These are phyloP conservation scores for Ceratitis capitata DNA, from an alignment of 1,140 invertebrate genomes.

Conservation along the genomic window DNA sequence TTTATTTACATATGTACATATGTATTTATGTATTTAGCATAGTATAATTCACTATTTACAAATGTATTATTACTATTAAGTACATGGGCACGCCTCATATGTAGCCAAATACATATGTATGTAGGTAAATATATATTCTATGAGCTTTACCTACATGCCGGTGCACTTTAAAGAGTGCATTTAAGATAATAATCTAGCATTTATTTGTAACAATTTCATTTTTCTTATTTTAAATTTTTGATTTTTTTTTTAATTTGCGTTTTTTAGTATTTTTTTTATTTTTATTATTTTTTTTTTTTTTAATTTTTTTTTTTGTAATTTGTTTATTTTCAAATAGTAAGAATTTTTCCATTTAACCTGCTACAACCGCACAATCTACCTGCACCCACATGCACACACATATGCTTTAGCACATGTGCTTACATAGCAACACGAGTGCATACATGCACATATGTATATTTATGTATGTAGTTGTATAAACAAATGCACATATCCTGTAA, in stretches of 20 bases:
- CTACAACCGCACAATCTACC: neutral
- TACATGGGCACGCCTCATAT: neutral
- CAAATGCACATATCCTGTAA: neutral
- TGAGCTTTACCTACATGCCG: neutral
- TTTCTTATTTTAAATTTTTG: neutral
- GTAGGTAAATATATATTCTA: too few species aligned
- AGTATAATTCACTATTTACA: neutral
- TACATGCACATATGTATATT: neutral
- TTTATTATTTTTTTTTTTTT: neutral
- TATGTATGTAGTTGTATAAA: neutral
- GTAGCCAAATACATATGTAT: too few species aligned
- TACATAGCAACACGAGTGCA: neutral
- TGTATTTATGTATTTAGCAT: too few species aligned
- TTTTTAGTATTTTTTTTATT: neutral
- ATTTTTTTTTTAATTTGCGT: neutral
- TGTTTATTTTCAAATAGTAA: too few species aligned
- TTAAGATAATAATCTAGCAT: neutral
- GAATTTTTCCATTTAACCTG: neutral
- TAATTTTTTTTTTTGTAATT: neutral
- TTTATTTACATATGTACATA: neutral
- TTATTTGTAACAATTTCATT: constrained; percentile 1
- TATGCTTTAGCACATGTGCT: neutral
- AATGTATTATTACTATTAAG: neutral
- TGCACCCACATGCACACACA: neutral
- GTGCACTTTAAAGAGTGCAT: neutral